These are phyloP conservation scores for Syrmaticus mikado DNA, from an alignment of 2,113 vertebrate genomes.

Conservation along the genomic window DNA sequence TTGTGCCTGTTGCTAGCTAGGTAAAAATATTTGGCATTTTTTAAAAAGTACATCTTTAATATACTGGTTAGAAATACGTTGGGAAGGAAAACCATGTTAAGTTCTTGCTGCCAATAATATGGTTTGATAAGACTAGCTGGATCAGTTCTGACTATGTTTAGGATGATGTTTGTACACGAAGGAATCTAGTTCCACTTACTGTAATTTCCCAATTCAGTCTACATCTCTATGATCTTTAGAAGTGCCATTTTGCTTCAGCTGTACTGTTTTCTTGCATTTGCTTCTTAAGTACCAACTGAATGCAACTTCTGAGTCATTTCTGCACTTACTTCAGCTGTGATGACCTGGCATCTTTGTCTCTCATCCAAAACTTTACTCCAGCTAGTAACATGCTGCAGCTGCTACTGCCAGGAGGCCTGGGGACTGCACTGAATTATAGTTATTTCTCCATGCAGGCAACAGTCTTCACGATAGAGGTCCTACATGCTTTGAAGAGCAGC, in stretches of 20 bases:
- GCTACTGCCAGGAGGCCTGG: neutral
- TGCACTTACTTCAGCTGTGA: neutral
- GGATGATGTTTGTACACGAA: neutral
- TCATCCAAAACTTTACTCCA: neutral
- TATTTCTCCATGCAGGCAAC: neutral
- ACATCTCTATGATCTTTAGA: neutral
- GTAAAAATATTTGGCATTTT: neutral
- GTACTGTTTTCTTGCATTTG: neutral
- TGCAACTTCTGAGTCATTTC: neutral
- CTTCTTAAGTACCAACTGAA: neutral
- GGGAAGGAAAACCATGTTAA: neutral
- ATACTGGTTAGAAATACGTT: neutral
- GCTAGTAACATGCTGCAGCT: neutral
- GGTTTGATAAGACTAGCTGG: neutral
- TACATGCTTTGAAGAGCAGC: neutral
- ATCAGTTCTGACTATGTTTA: neutral
- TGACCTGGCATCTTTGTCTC: neutral
- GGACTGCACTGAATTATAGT: neutral
- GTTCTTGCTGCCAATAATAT: neutral
- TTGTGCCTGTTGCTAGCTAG: neutral
- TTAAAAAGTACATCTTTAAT: neutral
- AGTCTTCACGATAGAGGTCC: neutral
- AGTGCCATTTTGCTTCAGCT: neutral
- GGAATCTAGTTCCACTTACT: neutral
- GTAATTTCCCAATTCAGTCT: neutral